A percentile compares a stretch with the other conserved stretches of the same genome.
These are phyloP conservation scores for Spondyliosoma cantharus DNA, from an alignment of 2,797 vertebrate species.

Conservation along the genomic window DNA sequence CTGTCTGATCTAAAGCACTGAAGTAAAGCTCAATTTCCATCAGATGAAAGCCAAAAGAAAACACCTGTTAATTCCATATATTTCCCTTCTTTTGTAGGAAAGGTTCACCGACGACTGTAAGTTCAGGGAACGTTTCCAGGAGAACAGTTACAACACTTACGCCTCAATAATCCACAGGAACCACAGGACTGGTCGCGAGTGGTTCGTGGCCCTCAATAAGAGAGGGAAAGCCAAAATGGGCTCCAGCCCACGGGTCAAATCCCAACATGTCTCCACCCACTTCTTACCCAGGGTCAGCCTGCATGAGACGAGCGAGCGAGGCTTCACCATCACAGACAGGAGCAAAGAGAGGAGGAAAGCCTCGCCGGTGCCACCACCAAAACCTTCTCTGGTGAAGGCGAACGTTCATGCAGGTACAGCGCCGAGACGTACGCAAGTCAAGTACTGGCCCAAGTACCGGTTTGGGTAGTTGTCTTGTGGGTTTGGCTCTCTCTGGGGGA, in stretches of 20 bases:
- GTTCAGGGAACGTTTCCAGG: slow-evolving; percentile 97
- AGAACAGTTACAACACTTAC: slow-evolving; percentile 99
- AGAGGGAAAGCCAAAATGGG: slow-evolving; percentile 95
- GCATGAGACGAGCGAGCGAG: slow-evolving; percentile 80
- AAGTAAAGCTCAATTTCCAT: not conserved
- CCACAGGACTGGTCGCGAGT: slow-evolving; percentile 88
- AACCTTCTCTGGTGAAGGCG: slow-evolving; percentile 37
- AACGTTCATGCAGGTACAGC: slow-evolving; percentile 20
- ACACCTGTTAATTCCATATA: not conserved
- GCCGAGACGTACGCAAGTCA: slow-evolving; percentile 72
- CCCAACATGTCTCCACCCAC: slow-evolving; percentile 96
- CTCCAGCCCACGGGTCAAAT: slow-evolving; percentile 91
- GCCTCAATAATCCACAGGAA: slow-evolving; percentile 91
- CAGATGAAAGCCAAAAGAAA: not conserved
- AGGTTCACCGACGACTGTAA: slow-evolving; percentile 94
- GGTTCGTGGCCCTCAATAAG: slow-evolving; percentile 98
- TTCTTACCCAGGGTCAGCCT: slow-evolving; percentile 91
- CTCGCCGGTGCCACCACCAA: slow-evolving; percentile 34
- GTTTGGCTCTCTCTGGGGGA: slow-evolving; percentile 2
- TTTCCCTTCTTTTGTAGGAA: slow-evolving; percentile 79
- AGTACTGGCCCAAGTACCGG: slow-evolving; percentile 87
- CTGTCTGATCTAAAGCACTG: not conserved
- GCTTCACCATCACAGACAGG: slow-evolving; percentile 89
- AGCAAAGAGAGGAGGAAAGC: slow-evolving; percentile 83
- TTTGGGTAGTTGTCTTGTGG: slow-evolving; percentile 72